Base-by-base conservation (phyloP, 2,113 vertebrate genomes). In the Embiotoca jacksoni region DNA sequence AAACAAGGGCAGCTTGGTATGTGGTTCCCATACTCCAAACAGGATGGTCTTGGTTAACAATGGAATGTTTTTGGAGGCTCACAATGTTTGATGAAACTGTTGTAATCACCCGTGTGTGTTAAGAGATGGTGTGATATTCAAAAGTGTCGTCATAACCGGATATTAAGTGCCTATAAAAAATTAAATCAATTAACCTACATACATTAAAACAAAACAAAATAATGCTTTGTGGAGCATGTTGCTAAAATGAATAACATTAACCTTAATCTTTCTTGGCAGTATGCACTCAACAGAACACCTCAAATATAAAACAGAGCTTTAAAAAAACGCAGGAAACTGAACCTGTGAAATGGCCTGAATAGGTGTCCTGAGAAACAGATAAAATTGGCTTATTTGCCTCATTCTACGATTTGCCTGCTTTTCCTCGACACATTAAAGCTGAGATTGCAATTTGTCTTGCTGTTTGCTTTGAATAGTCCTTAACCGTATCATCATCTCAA, bases 401-500 rank as follows among this genome's bases (percentile, higher is more conserved):
- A 86, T 91, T 92, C 72, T 46, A 63, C 56, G 82, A 84, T 80
- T 83, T 82, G 35, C 72, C 83, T 82, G 94, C 91, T 90, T 85
- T 91, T 78, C 79, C 92, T 90, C 83, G 86, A 89, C 87, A 95
- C 95, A 96, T 96, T 96, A 96, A 95, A 91, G 89, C 88, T 85
- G 88, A 91, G 88, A 91, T 93, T 91, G 93, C 89, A 94, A 94
- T 95, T 96, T 94, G 95, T 92, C 94, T 88, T 86, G 91, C 94
- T 91, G 93, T 95, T 96, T 94, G 92, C 93, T 96, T 95, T 95
- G 95, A 95, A 88, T 94, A 93, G 93, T 83, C 87, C 94, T 94
- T 95, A 96, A 96, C 94, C 94, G 88, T 95, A 93, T 94, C 95
- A 95, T 95, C 96, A 96, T 96, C 95, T 94, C 94, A 94, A 96